Conservation (phyloP, 2,113 vertebrate genomes). For the Centrocercus urophasianus region DNA sequence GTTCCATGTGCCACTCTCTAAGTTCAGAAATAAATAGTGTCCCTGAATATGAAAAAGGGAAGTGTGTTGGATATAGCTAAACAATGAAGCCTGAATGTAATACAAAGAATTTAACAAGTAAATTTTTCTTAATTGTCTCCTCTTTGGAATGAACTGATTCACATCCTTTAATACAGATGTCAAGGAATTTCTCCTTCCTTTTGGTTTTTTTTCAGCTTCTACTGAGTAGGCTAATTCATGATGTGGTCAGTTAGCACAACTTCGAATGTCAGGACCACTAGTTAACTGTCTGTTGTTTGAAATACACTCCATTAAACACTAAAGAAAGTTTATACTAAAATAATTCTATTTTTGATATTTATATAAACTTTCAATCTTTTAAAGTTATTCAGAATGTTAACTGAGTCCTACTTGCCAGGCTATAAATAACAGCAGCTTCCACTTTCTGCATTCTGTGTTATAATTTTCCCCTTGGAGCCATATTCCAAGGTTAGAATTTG, state of each 20-base stretch:
- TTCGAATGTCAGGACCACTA: slow-evolving; percentile 49
- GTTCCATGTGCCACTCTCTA: neutral
- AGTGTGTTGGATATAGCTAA: neutral
- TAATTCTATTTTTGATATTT: slow-evolving; percentile 27
- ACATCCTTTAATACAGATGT: slow-evolving; percentile 64
- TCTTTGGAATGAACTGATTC: slow-evolving; percentile 58
- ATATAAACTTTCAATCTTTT: slow-evolving; percentile 42
- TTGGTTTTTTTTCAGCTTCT: slow-evolving; percentile 49
- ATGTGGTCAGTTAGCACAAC: slow-evolving; percentile 62
- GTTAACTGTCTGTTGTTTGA: slow-evolving; percentile 54
- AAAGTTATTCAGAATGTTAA: slow-evolving; percentile 37
- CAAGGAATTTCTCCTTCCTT: slow-evolving; percentile 55
- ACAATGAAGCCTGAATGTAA: neutral
- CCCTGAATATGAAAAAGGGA: neutral
- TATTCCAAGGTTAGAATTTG: neutral
- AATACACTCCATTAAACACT: slow-evolving; percentile 54
- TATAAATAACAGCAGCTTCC: slow-evolving; percentile 68
- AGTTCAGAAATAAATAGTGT: neutral
- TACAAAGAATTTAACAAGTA: slow-evolving; percentile 47
- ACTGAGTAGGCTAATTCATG: slow-evolving; percentile 65
- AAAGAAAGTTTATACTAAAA: slow-evolving; percentile 52
- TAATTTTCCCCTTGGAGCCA: neutral
- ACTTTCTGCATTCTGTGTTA: slow-evolving; percentile 27
- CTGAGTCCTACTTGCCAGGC: slow-evolving; percentile 30
- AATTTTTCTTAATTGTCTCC: slow-evolving; percentile 59